Percentiles rank a stretch among this genome's conserved stretches.
These are phyloP conservation scores for Drosophila baimaii DNA, from an alignment of 1,140 invertebrate genomes.

Conservation along the genomic window DNA sequence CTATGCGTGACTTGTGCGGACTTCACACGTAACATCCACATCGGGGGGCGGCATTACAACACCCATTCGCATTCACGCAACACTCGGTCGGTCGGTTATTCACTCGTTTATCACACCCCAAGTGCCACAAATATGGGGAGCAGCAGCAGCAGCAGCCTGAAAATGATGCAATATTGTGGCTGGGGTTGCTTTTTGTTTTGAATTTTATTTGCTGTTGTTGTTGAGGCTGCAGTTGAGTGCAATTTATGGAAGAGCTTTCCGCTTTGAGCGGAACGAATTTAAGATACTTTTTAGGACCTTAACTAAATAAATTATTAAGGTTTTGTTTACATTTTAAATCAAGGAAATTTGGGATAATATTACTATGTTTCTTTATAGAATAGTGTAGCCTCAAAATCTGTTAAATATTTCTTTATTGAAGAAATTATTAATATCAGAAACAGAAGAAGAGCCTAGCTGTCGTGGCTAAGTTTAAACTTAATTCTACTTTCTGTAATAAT, in stretches of 20 bases:
- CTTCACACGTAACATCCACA: constrained; percentile 22
- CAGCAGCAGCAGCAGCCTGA: constrained; percentile 37
- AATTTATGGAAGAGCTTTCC: constrained; percentile 42
- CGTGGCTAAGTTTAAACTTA: too few species aligned
- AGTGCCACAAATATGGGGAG: constrained; percentile 54
- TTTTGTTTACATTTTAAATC: too few species aligned
- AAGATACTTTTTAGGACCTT: neutral
- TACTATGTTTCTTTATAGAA: too few species aligned
- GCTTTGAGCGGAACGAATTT: neutral
- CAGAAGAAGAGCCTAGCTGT: too few species aligned
- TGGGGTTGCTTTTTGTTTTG: constrained; percentile 54
- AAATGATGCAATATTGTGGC: constrained; percentile 65
- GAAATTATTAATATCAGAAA: too few species aligned
- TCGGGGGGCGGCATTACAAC: constrained; percentile 19
- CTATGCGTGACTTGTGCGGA: constrained; percentile 43
- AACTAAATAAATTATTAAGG: too few species aligned
- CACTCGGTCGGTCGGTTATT: constrained; percentile 30
- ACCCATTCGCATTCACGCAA: constrained; percentile 48
- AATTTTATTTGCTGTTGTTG: neutral
- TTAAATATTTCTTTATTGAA: too few species aligned
- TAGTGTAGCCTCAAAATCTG: too few species aligned
- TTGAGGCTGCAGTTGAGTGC: constrained; percentile 21
- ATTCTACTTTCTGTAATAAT: too few species aligned
- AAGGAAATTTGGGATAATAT: too few species aligned
- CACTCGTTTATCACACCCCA: constrained; percentile 46